These are phyloP conservation scores for Parnassius glacialis DNA, from an alignment of 2,888 invertebrate species.

Conservation along the genomic window DNA sequence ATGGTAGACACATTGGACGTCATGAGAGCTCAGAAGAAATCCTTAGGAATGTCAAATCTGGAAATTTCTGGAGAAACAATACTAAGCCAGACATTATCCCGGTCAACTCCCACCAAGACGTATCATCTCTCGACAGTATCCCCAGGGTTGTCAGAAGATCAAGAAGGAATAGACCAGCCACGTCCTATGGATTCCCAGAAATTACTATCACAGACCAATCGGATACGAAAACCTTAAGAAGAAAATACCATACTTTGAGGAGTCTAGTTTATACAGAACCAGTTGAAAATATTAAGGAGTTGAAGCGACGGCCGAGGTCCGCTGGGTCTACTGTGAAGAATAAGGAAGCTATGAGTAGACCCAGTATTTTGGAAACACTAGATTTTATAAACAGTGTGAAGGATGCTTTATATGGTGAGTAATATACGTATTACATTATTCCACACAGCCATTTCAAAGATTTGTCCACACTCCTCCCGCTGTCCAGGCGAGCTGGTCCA, in stretches of 20 bases:
- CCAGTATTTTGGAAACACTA: constrained; percentile 68
- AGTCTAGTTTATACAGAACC: constrained; percentile 71
- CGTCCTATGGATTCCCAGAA: constrained; percentile 65
- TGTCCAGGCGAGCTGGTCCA: too few relatives aligned
- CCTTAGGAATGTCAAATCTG: constrained; percentile 61
- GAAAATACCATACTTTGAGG: constrained; percentile 54
- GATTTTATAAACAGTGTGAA: constrained; percentile 74
- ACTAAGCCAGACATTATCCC: constrained; percentile 73
- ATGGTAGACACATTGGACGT: constrained; percentile 44
- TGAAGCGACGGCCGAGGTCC: constrained; percentile 65
- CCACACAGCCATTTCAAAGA: too few relatives aligned
- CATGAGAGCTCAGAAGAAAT: constrained; percentile 68
- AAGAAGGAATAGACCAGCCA: constrained; percentile 51
- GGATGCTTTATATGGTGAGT: constrained; percentile 65
- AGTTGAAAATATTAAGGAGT: constrained; percentile 63
- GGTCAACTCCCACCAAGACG: constrained; percentile 47
- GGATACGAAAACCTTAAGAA: constrained; percentile 53
- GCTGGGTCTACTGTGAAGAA: constrained; percentile 70
- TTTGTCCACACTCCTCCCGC: too few relatives aligned
- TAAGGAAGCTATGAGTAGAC: constrained; percentile 64
- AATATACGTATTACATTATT: neutral
- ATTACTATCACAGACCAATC: constrained; percentile 65
- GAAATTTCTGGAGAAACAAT: constrained; percentile 66
- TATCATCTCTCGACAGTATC: constrained; percentile 37
- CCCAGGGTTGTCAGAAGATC: constrained; percentile 56